Evolutionary conservation across 2,888 invertebrate genomes (phyloP).

Genomic region (Bellardia pandia): DNA sequence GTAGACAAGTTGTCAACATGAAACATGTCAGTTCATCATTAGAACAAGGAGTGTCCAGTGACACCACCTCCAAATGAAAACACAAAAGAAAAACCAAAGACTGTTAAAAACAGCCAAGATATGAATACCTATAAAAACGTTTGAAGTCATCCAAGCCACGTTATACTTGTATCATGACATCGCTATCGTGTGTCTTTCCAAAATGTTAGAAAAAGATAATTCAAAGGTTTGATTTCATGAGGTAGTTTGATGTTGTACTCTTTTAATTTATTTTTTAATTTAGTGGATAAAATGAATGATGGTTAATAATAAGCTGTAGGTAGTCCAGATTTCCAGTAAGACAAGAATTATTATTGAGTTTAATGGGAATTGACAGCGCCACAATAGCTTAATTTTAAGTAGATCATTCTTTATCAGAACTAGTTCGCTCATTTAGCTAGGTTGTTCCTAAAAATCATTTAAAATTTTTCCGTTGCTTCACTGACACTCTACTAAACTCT

Average conservation of each 20-base stretch:
- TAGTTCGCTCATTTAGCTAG: too few relatives aligned
- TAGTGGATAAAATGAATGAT: too few relatives aligned
- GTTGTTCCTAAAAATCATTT: too few relatives aligned
- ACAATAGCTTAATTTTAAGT: too few relatives aligned
- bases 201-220: background rate
- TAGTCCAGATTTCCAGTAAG: too few relatives aligned
- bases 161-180: constrained; percentile 10
- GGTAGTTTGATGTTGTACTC: background rate
- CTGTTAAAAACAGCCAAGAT: constrained; percentile 19
- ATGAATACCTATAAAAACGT: background rate
- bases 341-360: too few relatives aligned
- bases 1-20: constrained; percentile 51
- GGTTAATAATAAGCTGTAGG: too few relatives aligned
- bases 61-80: constrained; percentile 30
- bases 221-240: background rate
- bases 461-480: too few relatives aligned
- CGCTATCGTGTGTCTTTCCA: background rate
- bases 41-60: constrained; percentile 62
- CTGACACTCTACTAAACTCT: too few relatives aligned
- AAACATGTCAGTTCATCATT: constrained; percentile 54
- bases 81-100: constrained; percentile 20
- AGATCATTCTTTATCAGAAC: too few relatives aligned
- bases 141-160: constrained; percentile 1
- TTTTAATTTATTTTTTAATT: too few relatives aligned
- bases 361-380: too few relatives aligned